phyloP scores from a whole-genome alignment of 2,113 vertebrate species.

The Alectura lathami region DNA sequence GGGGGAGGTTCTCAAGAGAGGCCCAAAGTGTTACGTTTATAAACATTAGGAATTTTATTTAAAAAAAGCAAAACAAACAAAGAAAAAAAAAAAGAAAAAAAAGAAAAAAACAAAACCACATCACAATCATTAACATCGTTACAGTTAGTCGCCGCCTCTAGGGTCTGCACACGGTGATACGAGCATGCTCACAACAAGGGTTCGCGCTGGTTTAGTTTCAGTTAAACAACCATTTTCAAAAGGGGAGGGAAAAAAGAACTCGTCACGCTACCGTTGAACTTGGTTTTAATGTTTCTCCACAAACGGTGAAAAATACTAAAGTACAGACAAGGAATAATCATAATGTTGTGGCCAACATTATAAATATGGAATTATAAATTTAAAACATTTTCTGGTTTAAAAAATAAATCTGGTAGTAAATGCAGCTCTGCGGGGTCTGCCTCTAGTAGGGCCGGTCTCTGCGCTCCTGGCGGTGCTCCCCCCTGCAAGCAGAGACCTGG shows the following conservation, averaged over 20 bases:
- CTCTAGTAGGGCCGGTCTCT: constrained; percentile 89
- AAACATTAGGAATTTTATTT: constrained; percentile 79
- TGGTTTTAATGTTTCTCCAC: constrained; percentile 81
- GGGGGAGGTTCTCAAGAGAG: constrained; percentile 37
- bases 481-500: constrained; percentile 53
- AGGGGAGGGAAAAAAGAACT: constrained; percentile 49
- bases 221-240: constrained; percentile 70
- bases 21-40: constrained; percentile 64
- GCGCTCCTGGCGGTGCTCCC: constrained; percentile 91
- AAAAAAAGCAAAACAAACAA: too few species aligned
- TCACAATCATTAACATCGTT: constrained; percentile 76
- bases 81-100: too few species aligned
- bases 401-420: constrained; percentile 90
- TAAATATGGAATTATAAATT: constrained; percentile 95
- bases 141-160: constrained; percentile 58
- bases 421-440: constrained; percentile 70
- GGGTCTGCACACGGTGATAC: constrained; percentile 60
- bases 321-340: constrained; percentile 81
- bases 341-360: constrained; percentile 83
- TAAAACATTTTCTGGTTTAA: constrained; percentile 90
- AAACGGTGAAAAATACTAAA: constrained; percentile 84
- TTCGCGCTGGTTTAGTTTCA: constrained; percentile 50
- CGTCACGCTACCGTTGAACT: constrained; percentile 78
- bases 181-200: constrained; percentile 71
- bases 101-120: neutral